These are phyloP conservation scores for Linepithema humile DNA, from an alignment of 1,140 invertebrate genomes.

Conservation along the genomic window DNA sequence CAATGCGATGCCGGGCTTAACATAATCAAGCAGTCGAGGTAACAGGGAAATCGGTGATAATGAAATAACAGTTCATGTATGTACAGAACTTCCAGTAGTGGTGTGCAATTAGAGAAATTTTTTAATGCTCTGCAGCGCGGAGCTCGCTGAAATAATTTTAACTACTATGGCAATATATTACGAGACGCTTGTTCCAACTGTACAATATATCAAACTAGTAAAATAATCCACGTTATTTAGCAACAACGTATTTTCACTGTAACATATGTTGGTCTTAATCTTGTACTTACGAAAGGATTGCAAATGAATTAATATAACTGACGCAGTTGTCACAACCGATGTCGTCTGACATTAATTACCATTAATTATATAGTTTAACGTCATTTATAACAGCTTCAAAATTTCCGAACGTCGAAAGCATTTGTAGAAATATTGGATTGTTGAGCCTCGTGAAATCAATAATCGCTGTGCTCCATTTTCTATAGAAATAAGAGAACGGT, in stretches of 20 bases:
- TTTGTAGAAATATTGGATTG: neutral
- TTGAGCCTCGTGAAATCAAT: neutral
- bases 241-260: neutral
- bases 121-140: neutral
- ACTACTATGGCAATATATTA: neutral
- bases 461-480: neutral
- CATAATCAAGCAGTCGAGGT: conserved; percentile 10
- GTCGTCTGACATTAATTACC: neutral
- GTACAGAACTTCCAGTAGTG: neutral
- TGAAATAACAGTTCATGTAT: conserved; percentile 9
- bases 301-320: neutral
- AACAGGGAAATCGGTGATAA: neutral
- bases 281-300: neutral
- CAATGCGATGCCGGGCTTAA: conserved; percentile 33
- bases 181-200: neutral
- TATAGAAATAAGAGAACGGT: neutral
- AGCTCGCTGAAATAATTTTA: neutral
- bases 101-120: neutral
- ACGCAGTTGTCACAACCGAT: neutral
- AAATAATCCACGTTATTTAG: conserved; percentile 1
- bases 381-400: neutral
- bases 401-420: neutral
- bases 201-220: neutral
- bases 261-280: neutral
- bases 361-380: neutral